phyloP scores from a whole-genome alignment of 2,888 invertebrate genomes.

The Ophion obscuratus region DNA sequence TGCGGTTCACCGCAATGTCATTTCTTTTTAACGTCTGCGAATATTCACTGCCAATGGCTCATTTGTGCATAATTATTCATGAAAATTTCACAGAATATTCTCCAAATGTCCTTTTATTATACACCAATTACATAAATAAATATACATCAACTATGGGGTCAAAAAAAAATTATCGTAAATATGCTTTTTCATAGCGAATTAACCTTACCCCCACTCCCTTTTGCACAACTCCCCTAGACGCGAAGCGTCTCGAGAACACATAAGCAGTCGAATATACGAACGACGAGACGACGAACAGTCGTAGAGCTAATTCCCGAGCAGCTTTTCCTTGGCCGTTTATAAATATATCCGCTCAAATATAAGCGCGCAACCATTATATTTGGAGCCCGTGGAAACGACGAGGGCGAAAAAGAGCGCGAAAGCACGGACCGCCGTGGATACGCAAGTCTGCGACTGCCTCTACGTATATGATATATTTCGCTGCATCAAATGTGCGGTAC shows the following conservation, averaged over 20 bases:
- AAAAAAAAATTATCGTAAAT: too few relatives aligned
- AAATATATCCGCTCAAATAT: conserved; percentile 33
- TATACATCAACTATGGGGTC: too few relatives aligned
- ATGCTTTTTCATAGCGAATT: too few relatives aligned
- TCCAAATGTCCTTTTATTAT: too few relatives aligned
- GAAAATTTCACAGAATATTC: too few relatives aligned
- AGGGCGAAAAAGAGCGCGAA: conserved; percentile 40
- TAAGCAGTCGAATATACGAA: neutral
- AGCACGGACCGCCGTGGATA: conserved; percentile 3
- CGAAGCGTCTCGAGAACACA: neutral
- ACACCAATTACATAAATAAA: too few relatives aligned
- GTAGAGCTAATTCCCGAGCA: neutral
- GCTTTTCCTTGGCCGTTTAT: conserved; percentile 38
- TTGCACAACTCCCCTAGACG: too few relatives aligned
- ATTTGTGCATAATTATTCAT: too few relatives aligned
- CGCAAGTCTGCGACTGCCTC: conserved; percentile 2
- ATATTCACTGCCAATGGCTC: too few relatives aligned
- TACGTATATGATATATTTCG: conserved; percentile 18
- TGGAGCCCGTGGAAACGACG: conserved; percentile 34
- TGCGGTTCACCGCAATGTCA: too few relatives aligned
- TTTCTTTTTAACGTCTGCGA: too few relatives aligned
- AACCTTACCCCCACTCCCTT: too few relatives aligned
- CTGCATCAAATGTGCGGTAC: conserved; percentile 43
- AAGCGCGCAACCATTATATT: conserved; percentile 12
- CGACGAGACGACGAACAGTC: neutral